Evolutionary conservation across 2,797 vertebrate species (phyloP), one percentile per base, ranked within the genome.

Genomic region (Danio albolineatus): DNA sequence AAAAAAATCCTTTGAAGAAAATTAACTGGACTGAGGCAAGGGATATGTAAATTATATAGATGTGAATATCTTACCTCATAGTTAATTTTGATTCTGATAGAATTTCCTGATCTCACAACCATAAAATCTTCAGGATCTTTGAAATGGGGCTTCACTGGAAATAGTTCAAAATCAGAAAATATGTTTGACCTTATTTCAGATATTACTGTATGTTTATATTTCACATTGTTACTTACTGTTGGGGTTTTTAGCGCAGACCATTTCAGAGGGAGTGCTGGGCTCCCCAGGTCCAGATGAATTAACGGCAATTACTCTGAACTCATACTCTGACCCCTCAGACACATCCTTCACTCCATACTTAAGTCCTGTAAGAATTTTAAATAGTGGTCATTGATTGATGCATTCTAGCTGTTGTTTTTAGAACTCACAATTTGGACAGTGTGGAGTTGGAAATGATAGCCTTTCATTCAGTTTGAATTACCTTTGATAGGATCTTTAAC

Each of bases 301-400:
- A 86, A 98, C 91, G 1, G 95, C 95, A 4, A 91, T 91, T 89
- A 97, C 94, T 4, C 95, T 94, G 83, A 97, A 98, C 83, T 97
- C 94, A 0, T 97, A 97, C 78, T 95, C 94, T 59, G 93, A 82
- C 46, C 95, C 96, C 17, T 94, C 94, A 53, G 90, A 91, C 60
- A 97, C 28, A 13, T 90, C 89, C 6, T 82, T 90, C 39, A 95
- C 92, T 0, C 88, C 90, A 70, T 91, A 94, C 81, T 89, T 89
- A 87, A 88, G 69, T 6, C 49, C 92, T 93, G 67, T 72, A 84
- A 80, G 16, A 49, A 12, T 36, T 14, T 82, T 21, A 19, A 10
- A 79, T 36, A 44, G 46, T 12, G 39, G 51, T 21, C 48, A 64
- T 73, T 71, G 48, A 51, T 65, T 61, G 46, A 57, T 44, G 57